These are phyloP conservation scores for Orchestia grillus DNA, from an alignment of 1,140 invertebrate genomes.

Conservation along the genomic window DNA sequence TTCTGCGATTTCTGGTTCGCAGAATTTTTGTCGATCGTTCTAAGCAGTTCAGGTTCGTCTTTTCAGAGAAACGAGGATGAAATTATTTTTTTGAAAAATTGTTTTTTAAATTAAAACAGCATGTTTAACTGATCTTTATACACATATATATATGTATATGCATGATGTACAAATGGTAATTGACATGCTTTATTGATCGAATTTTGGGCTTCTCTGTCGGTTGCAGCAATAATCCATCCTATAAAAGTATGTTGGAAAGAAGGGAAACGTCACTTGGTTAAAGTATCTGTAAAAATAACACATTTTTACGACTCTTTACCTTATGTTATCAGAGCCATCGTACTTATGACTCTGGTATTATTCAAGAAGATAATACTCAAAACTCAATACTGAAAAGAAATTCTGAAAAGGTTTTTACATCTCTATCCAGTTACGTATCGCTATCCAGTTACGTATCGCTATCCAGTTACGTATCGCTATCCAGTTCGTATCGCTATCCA, in stretches of 20 bases:
- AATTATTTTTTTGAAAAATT: neutral
- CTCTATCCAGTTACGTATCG: too few relatives aligned
- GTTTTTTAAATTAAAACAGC: too few relatives aligned
- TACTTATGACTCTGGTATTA: neutral
- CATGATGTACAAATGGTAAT: neutral
- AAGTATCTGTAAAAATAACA: neutral
- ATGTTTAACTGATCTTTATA: too few relatives aligned
- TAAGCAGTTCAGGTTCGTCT: neutral
- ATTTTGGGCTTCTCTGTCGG: neutral
- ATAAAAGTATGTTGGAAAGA: neutral
- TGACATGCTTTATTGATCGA: neutral
- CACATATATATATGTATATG: too few relatives aligned
- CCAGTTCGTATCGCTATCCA: neutral
- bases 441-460: neutral
- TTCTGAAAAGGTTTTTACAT: neutral
- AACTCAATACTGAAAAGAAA: neutral
- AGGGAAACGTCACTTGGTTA: neutral
- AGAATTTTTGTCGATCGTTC: neutral
- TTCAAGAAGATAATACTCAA: neutral
- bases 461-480: too few relatives aligned
- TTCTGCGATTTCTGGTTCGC: neutral
- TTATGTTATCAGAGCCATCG: neutral
- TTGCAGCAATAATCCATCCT: neutral
- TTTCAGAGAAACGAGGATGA: neutral
- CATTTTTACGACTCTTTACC: neutral